phyloP scores from a whole-genome alignment of 2,888 invertebrate genomes.

The Nomada fucata region DNA sequence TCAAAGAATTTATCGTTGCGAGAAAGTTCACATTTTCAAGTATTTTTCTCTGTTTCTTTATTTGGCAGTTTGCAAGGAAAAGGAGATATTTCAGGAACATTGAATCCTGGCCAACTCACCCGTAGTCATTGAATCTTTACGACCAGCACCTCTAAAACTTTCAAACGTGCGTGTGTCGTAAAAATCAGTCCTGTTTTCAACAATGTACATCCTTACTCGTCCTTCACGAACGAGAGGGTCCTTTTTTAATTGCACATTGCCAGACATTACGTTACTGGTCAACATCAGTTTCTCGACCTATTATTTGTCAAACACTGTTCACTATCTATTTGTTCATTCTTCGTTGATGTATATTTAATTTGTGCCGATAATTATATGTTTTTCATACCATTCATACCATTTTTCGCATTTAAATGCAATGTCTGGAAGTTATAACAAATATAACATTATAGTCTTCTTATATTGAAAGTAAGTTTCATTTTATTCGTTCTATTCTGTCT shows the following conservation, averaged over 20 bases:
- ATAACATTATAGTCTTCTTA: no score
- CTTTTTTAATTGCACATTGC: not conserved
- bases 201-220: not conserved
- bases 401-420: no score
- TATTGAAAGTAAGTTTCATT: no score
- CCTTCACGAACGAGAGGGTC: not conserved
- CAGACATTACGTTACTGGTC: no score
- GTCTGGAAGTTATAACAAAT: no score
- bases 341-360: no score
- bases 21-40: constrained; percentile 11
- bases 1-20: constrained; percentile 11
- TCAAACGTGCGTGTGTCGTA: constrained; percentile 17
- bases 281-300: no score
- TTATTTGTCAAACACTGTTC: no score
- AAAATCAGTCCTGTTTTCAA: not conserved
- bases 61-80: constrained; percentile 14
- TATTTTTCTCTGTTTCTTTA: constrained; percentile 7
- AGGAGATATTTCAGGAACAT: constrained; percentile 2
- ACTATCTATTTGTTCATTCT: no score
- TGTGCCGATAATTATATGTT: no score
- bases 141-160: constrained; percentile 25
- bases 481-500: no score
- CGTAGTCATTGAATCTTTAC: constrained; percentile 39
- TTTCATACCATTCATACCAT: no score
- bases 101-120: constrained; percentile 31